Evolutionary conservation across 2,113 vertebrate species (phyloP).

Genomic region (Todiramphus saurophagus): DNA sequence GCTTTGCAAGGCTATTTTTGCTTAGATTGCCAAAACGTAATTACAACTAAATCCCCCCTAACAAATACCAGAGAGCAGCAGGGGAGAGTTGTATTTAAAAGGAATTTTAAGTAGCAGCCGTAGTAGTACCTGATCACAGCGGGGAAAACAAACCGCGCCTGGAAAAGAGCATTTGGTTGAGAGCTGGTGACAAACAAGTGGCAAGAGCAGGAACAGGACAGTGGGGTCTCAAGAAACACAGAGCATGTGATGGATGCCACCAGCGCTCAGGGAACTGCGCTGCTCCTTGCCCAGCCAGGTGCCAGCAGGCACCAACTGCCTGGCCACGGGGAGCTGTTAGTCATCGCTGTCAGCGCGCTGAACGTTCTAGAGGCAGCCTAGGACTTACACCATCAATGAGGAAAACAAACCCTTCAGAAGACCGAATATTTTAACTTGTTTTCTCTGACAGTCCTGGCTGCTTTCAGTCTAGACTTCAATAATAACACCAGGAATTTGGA

Average conservation of each 20-base stretch:
- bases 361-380: neutral
- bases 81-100: constrained; percentile 53
- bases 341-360: accelerated
- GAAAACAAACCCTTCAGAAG: neutral
- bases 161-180: neutral
- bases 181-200: neutral
- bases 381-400: neutral
- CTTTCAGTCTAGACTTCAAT: neutral
- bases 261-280: neutral
- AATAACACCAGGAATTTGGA: neutral
- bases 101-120: constrained; percentile 26
- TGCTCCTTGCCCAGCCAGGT: neutral
- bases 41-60: constrained; percentile 59
- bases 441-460: neutral
- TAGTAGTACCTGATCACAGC: neutral
- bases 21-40: constrained; percentile 54
- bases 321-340: neutral
- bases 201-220: neutral
- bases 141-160: neutral
- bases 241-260: neutral
- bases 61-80: constrained; percentile 56
- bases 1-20: constrained; percentile 45
- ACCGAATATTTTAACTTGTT: neutral
- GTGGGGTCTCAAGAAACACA: neutral
- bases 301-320: neutral